Evolutionary conservation across 2,797 vertebrate genomes (phyloP).

Genomic region (Ambastaia sidthimunki): DNA sequence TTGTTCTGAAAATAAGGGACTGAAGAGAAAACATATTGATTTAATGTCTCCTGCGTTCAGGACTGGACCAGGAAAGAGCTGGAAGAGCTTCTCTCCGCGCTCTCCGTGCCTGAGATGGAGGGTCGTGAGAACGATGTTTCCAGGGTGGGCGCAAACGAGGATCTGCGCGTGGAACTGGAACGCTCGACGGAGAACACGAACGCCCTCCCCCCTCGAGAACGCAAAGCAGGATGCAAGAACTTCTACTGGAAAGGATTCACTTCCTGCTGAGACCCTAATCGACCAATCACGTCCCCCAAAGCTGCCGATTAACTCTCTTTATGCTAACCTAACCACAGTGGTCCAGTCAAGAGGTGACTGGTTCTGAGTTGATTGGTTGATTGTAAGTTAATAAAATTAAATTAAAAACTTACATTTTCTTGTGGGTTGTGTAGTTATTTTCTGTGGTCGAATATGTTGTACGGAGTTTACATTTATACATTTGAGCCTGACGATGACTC

Average conservation of each 20-base stretch:
- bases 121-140: conserved; percentile 67
- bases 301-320: conserved; percentile 18
- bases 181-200: conserved; percentile 71
- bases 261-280: conserved; percentile 69
- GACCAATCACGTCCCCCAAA: neutral
- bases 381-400: conserved; percentile 64
- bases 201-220: conserved; percentile 71
- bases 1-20: neutral
- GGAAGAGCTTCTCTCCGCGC: conserved; percentile 75
- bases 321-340: conserved; percentile 38
- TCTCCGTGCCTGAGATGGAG: conserved; percentile 69
- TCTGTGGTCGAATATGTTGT: too few relatives aligned
- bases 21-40: neutral
- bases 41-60: conserved; percentile 52
- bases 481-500: too few relatives aligned
- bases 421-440: neutral
- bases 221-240: conserved; percentile 80
- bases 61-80: conserved; percentile 76
- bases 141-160: conserved; percentile 58
- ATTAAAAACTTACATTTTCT: conserved; percentile 58
- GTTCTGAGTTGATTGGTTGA: conserved; percentile 48
- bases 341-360: conserved; percentile 47
- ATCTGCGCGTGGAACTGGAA: conserved; percentile 68
- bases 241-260: conserved; percentile 83
- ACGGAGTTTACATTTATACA: too few relatives aligned